phyloP scores from a whole-genome alignment of 1,140 invertebrate species.

The Nasonia giraulti region DNA sequence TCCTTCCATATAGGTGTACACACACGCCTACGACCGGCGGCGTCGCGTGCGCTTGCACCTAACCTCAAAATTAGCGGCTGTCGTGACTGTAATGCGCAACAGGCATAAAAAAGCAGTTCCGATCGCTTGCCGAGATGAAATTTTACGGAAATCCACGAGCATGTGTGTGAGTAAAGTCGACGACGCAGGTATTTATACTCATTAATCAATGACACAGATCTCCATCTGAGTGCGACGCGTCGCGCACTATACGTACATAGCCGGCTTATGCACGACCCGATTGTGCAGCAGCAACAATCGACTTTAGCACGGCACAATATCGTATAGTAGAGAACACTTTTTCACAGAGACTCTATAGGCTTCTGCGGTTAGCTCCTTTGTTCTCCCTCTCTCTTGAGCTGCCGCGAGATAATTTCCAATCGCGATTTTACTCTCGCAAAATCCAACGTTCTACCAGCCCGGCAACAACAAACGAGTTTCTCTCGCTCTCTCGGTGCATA shows the following conservation, averaged over 20 bases:
- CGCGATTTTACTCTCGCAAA: too few species aligned
- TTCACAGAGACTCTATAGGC: background rate
- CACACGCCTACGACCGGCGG: too few species aligned
- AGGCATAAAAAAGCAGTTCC: background rate
- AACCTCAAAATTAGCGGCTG: slow-evolving; percentile 28
- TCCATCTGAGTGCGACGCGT: slow-evolving; percentile 47
- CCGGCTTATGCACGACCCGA: slow-evolving; percentile 22
- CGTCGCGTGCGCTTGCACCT: slow-evolving; percentile 7
- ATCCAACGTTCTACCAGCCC: too few species aligned
- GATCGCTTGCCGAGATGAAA: slow-evolving; percentile 14
- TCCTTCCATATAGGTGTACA: background rate
- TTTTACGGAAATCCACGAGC: slow-evolving; percentile 29
- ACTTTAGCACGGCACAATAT: background rate
- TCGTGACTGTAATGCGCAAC: background rate
- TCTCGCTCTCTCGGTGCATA: too few species aligned
- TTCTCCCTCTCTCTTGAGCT: background rate
- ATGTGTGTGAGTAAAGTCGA: background rate
- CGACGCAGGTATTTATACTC: slow-evolving; percentile 46
- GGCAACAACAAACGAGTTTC: too few species aligned
- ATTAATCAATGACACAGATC: slow-evolving; percentile 54
- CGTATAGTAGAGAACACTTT: background rate
- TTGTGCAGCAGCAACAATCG: slow-evolving; percentile 32
- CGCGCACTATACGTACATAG: background rate
- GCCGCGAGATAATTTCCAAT: background rate
- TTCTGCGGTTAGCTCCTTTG: background rate